A percentile compares a stretch with the other conserved stretches of the same genome.
Evolutionary conservation across 2,797 vertebrate species (phyloP).

Genomic region (Semotilus atromaculatus): DNA sequence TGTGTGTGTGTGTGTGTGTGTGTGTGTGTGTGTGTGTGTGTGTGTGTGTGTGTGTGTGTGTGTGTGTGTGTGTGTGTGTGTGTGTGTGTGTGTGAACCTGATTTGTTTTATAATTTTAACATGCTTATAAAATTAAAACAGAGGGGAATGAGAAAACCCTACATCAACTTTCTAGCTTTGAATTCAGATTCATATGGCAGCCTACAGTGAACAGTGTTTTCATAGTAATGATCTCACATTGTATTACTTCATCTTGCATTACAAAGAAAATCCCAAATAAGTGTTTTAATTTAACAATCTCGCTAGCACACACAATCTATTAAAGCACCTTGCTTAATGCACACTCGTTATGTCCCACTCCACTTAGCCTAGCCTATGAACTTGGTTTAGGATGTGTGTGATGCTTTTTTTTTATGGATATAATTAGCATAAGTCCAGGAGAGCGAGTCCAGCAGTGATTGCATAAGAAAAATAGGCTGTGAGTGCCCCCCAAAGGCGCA

Average conservation of each 20-base stretch:
- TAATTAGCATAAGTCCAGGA: constrained; percentile 12
- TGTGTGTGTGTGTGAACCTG: no score
- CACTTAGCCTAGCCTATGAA: constrained; percentile 19
- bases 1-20: no score
- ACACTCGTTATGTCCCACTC: not conserved
- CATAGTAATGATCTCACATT: not conserved
- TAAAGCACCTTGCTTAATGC: constrained; percentile 19
- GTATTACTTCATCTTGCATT: not conserved
- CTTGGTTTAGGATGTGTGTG: constrained; percentile 16
- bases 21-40: no score
- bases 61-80: no score
- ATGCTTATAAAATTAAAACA: no score
- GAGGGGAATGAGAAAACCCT: not conserved
- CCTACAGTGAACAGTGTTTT: not conserved
- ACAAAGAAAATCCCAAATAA: not conserved
- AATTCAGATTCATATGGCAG: not conserved
- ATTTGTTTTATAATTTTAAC: no score
- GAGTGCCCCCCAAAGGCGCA: constrained; percentile 45
- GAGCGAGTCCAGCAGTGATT: not conserved
- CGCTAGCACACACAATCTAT: not conserved
- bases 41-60: no score
- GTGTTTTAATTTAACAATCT: not conserved
- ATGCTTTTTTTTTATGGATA: not conserved
- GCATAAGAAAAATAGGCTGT: not conserved
- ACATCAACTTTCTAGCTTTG: not conserved